Evolutionary conservation across 2,113 vertebrate species (phyloP), one percentile per base, ranked within the genome.

Genomic region (Esox niger): DNA sequence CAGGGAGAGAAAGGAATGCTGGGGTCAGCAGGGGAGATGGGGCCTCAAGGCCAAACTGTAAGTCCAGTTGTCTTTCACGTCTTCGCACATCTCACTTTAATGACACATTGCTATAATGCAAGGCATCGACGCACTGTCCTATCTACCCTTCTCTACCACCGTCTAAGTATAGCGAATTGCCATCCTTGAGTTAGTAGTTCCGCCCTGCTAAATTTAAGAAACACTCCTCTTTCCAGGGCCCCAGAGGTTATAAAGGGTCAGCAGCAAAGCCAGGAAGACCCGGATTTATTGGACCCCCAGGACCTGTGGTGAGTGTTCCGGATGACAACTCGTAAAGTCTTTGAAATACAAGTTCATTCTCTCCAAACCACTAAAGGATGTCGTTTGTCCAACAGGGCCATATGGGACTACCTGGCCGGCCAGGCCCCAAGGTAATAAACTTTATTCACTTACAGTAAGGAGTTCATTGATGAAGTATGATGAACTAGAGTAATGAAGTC

Each of bases 1-100:
- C 62, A 94, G 91, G 93, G 93, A 73, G 91, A 92, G 69, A 92
- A 87, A 77, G 93, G 92, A 26, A 33, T 68, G 61, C 68, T 66
- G 26, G 92, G 92, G 54, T 75, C 80, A 59, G 63, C 61, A 54
- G 93, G 93, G 74, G 86, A 91, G 74, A 91, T 93, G 86, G 92
- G 92, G 15, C 90, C 80, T 71, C 78, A 79, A 79, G 92, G 92
- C 67, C 79, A 27, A 70, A 76, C 84, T 60, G 93, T 93, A 86
- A 91, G 91, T 88, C 70, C 21, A 91, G 90, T 88, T 68, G 20
- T 76, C 75, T 62, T 80, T 75, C 69, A 75, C 59, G 67, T 26
- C 20, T 26, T 27, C n/a, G n/a, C 38, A 43, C 15, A 15, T 43
- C 38, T 43, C 13, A 43, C 38, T 43, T 43, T 43, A 43, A 43